A percentile compares a stretch with the other conserved stretches of the same genome.
These are phyloP conservation scores for Sebastes minor DNA, from an alignment of 2,797 vertebrate genomes.

Conservation along the genomic window DNA sequence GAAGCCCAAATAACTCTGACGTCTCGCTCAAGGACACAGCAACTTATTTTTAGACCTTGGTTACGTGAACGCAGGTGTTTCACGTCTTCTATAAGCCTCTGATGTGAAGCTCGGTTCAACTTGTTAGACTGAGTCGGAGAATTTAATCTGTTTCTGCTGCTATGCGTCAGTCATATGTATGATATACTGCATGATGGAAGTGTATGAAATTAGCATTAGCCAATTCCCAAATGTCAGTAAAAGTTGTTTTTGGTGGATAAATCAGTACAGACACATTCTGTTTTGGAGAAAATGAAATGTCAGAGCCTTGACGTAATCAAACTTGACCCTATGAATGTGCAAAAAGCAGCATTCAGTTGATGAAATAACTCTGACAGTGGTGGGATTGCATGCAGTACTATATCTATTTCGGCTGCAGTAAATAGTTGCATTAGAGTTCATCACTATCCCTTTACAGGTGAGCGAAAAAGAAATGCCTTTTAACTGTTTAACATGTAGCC, in stretches of 20 bases:
- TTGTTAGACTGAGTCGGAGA: neutral
- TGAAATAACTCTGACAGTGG: neutral
- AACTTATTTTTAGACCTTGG: neutral
- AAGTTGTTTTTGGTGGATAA: neutral
- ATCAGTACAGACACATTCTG: neutral
- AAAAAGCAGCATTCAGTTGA: neutral
- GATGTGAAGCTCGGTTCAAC: neutral
- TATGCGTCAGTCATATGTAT: neutral
- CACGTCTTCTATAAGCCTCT: neutral
- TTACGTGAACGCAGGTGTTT: neutral
- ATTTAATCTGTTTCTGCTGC: neutral
- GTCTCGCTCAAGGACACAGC: neutral
- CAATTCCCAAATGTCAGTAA: neutral
- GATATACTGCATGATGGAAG: slow-evolving; percentile 2
- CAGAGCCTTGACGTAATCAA: neutral
- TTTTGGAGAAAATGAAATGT: neutral
- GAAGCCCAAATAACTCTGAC: neutral
- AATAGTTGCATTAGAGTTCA: neutral
- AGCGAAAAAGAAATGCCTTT: neutral
- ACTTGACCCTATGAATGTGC: neutral
- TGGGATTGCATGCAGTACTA: neutral
- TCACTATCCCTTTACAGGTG: neutral
- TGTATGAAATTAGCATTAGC: slow-evolving; percentile 1
- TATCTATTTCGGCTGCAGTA: neutral
- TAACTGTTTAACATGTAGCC: slow-evolving; percentile 27